phyloP scores from a whole-genome alignment of 2,888 invertebrate species.

The Diarsia brunnea region DNA sequence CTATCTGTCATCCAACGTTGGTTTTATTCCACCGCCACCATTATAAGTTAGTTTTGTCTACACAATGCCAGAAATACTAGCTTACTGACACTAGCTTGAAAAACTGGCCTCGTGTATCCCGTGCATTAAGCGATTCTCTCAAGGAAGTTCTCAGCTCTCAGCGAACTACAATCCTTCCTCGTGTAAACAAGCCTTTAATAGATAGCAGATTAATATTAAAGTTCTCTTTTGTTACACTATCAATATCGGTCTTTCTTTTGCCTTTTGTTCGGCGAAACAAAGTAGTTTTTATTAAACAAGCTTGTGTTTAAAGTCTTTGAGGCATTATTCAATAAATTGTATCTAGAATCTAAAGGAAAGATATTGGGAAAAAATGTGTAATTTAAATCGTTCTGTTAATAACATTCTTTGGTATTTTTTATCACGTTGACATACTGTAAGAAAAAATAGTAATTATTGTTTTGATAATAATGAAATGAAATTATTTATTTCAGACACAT shows the following conservation, averaged over 20 bases:
- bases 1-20: no score
- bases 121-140: not conserved
- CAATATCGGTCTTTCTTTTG: conserved; percentile 46
- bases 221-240: conserved; percentile 42
- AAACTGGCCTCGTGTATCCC: no score
- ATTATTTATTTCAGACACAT: no score
- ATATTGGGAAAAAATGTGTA: not conserved
- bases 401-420: not conserved
- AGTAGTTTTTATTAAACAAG: conserved; percentile 37
- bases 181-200: conserved; percentile 31
- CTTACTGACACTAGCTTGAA: no score
- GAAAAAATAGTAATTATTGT: no score
- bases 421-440: not conserved
- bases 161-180: not conserved
- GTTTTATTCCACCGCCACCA: no score
- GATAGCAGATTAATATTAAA: conserved; percentile 38
- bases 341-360: not conserved
- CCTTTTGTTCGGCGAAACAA: conserved; percentile 36
- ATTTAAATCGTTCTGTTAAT: no score
- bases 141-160: not conserved
- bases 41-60: no score
- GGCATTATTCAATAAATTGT: conserved; percentile 31
- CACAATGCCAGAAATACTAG: no score
- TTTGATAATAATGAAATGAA: no score
- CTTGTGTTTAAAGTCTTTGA: conserved; percentile 15